Evolutionary conservation across 2,113 vertebrate genomes (phyloP).

Genomic region (Fulica atra): DNA sequence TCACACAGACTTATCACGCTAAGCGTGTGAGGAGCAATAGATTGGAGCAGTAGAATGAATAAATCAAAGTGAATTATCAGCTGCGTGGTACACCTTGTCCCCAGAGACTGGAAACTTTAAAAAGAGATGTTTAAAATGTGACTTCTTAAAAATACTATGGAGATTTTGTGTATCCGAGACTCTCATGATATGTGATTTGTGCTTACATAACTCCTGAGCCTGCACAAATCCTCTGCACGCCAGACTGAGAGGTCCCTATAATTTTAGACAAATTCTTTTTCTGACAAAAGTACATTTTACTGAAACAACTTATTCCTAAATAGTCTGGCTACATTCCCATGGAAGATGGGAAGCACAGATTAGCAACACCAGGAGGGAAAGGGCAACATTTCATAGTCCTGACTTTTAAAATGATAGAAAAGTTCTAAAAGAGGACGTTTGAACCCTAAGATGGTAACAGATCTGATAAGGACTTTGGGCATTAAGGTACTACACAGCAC

Average conservation of each 20-base stretch:
- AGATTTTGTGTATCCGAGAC: background rate
- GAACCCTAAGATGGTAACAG: background rate
- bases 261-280: background rate
- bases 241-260: background rate
- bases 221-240: background rate
- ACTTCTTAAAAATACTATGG: background rate
- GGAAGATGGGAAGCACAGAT: background rate
- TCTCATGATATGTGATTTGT: background rate
- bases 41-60: background rate
- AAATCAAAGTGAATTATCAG: background rate
- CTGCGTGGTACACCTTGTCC: background rate
- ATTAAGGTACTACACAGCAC: background rate
- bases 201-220: background rate
- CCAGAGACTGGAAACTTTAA: background rate
- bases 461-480: background rate
- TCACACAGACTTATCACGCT: background rate
- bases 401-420: background rate
- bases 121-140: background rate
- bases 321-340: background rate
- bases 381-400: slow-evolving; percentile 5
- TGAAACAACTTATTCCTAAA: background rate
- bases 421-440: background rate
- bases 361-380: background rate
- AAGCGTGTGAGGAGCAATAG: background rate
- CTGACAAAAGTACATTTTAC: slow-evolving; percentile 10